A percentile compares a stretch with the other conserved stretches of the same genome.
Evolutionary conservation across 2,113 vertebrate genomes (phyloP).

Genomic region (Actinemys pallida): DNA sequence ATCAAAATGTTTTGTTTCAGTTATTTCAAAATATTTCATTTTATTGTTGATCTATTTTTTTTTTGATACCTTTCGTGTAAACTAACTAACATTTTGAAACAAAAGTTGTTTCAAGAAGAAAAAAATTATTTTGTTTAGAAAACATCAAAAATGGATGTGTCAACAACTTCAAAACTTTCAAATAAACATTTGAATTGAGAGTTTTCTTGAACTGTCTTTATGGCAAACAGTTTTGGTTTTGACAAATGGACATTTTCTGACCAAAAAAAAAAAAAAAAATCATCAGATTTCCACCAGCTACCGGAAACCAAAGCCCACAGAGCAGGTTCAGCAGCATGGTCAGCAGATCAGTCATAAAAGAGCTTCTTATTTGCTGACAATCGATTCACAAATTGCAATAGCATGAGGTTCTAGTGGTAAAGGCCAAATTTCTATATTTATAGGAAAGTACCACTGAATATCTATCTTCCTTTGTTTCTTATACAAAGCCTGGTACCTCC

Average conservation of each 20-base stretch:
- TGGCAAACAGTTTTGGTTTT: neutral
- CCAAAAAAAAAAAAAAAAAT: neutral
- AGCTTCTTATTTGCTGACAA: neutral
- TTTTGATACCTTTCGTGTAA: neutral
- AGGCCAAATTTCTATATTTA: neutral
- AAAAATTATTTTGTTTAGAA: neutral
- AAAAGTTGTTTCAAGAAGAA: neutral
- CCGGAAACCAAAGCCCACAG: neutral
- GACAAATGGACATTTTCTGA: fast-evolving
- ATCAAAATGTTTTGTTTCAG: neutral
- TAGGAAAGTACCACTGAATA: neutral
- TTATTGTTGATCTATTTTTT: neutral
- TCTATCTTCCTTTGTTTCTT: neutral
- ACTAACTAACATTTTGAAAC: neutral
- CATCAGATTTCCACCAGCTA: neutral
- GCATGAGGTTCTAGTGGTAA: neutral
- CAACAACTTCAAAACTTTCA: neutral
- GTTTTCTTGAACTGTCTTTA: no score
- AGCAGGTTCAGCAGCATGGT: neutral
- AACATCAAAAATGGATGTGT: neutral
- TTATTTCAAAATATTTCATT: neutral
- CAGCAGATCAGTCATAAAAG: neutral
- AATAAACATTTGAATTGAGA: neutral
- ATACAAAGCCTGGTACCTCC: neutral
- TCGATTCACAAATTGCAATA: neutral